Base-by-base conservation (phyloP, 2,888 invertebrate genomes). In the Gastracanthus pulcherrimus region DNA sequence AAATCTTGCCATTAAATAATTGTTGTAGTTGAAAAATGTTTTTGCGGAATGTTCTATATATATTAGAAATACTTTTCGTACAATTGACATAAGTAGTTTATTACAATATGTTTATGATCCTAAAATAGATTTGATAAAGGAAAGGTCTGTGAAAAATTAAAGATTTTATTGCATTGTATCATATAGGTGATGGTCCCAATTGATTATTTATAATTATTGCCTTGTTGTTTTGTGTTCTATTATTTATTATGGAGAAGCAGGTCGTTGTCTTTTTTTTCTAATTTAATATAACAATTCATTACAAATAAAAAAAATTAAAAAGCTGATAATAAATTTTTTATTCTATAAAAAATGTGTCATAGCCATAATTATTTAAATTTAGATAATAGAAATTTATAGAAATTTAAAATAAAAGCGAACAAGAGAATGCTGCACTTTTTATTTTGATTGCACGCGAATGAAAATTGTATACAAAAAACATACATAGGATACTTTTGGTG, bases 81-180 rank as follows among this genome's bases (percentile, higher is more conserved):
- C 62, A 64, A 64, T 66, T 70, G n/a, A 70, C 74, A 78, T 64
- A 70, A 66, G 23, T 78, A 58, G 23, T 26, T 64, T 75, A 78
- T 60, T 60, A 71, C 48, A 67, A 74, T 75, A 74, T n/a, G n/a
- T 78, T 74, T 69, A 77, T 74, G 51, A 69, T 67, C 7, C 62
- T 77, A 74, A 78, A 62, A 69, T 55, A 76, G 26, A 55, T 82
- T 76, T 72, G 11, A 75, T 70, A 76, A 67, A 13, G 36, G 55
- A 74, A 80, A 77, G 77, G 82, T 82, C 74, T 69, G 74, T 82
- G 74, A 80, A 80, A 77, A 67, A 66, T 80, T 72, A 29, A 83
- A 74, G 55, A 76, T 83, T 84, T 84, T 58, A 82, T 84, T 84
- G 81, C 84, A 84, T 84, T 85, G 84, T 84, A 82, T 77, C 60